Evolutionary conservation across 2,888 invertebrate species (phyloP).

Genomic region (Calameuta filiformis): DNA sequence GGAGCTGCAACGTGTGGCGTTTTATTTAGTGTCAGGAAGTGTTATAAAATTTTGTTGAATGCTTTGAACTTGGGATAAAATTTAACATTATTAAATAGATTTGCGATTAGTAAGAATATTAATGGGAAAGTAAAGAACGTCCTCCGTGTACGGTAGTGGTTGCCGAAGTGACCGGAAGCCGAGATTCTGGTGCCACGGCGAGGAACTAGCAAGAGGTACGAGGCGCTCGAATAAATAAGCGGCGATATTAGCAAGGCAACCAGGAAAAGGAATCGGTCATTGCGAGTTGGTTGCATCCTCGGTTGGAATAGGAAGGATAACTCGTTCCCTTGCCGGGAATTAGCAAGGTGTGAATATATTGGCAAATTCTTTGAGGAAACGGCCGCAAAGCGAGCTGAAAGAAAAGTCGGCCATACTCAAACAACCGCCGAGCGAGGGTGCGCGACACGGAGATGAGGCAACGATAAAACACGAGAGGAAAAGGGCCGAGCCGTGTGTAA

Average conservation of each 20-base stretch:
- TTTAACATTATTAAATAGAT: neutral
- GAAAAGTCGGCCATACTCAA: slow-evolving; percentile 56
- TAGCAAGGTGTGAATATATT: neutral
- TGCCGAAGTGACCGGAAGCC: slow-evolving; percentile 17
- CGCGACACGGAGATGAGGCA: slow-evolving; percentile 40
- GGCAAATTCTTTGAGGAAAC: slow-evolving; percentile 11
- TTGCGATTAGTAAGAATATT: neutral
- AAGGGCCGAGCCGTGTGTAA: neutral
- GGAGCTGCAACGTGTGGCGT: neutral
- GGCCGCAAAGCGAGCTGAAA: slow-evolving; percentile 5
- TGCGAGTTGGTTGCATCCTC: neutral
- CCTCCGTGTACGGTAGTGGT: neutral
- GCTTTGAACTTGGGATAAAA: neutral
- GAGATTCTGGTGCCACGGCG: slow-evolving; percentile 18
- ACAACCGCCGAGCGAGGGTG: slow-evolving; percentile 54
- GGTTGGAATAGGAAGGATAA: neutral
- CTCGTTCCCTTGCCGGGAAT: neutral
- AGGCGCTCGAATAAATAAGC: slow-evolving; percentile 12
- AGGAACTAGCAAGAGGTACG: slow-evolving; percentile 3
- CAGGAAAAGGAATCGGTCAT: neutral
- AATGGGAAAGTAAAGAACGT: neutral
- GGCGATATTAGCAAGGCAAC: slow-evolving; percentile 1
- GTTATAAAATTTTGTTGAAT: neutral
- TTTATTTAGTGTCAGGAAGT: neutral
- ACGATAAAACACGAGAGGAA: slow-evolving; percentile 16